Conservation (phyloP, 2,113 vertebrate genomes). For the Nymphicus hollandicus region DNA sequence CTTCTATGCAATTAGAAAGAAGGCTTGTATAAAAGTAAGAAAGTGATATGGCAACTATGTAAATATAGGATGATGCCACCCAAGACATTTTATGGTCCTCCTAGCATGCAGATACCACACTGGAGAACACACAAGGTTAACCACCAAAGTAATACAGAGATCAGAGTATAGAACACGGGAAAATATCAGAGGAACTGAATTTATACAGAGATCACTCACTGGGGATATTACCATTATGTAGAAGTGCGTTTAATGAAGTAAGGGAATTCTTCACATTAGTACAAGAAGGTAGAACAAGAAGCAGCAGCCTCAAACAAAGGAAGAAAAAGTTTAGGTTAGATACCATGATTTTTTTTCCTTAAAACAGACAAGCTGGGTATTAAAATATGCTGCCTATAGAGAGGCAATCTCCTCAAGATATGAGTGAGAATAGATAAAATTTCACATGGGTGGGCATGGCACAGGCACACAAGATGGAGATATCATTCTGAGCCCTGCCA, state of each 20-base stretch:
- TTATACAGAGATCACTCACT: conserved; percentile 59
- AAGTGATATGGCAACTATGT: background rate
- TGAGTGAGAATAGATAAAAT: background rate
- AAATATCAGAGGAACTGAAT: conserved; percentile 56
- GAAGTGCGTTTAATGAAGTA: conserved; percentile 56
- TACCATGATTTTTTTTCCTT: background rate
- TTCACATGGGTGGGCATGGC: background rate
- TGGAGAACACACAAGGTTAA: conserved; percentile 3
- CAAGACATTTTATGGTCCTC: background rate
- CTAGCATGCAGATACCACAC: background rate
- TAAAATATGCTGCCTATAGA: background rate
- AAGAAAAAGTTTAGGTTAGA: conserved; percentile 46
- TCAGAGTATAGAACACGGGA: conserved; percentile 30
- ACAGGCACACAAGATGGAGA: background rate
- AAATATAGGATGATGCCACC: background rate
- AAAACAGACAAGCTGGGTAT: background rate
- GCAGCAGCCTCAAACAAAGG: conserved; percentile 47
- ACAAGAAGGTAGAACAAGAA: conserved; percentile 67
- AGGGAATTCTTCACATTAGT: conserved; percentile 63
- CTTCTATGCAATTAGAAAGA: background rate
- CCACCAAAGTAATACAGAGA: conserved; percentile 9
- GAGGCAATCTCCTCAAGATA: background rate
- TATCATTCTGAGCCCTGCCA: background rate
- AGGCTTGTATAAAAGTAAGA: background rate
- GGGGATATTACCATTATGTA: conserved; percentile 55